Conservation (phyloP, 2,113 vertebrate species). For the Siphamia tubifer region DNA sequence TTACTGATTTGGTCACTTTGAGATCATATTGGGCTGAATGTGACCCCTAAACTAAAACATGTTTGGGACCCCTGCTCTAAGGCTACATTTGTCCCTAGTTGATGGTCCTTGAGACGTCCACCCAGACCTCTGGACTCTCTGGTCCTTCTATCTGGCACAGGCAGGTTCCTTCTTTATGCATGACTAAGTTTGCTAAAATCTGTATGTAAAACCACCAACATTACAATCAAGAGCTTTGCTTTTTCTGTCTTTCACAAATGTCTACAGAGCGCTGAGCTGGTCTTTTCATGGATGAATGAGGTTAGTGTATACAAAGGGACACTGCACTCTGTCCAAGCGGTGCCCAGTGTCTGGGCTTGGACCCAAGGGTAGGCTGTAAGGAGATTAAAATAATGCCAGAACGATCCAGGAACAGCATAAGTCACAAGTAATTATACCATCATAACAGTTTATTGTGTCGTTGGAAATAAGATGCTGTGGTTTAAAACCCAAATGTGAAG, state of each 20-base stretch:
- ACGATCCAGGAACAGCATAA: background rate
- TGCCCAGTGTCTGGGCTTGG: conserved; percentile 7
- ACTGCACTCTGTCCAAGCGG: background rate
- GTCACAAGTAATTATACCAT: background rate
- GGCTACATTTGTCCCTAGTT: too few species aligned
- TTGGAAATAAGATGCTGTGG: background rate
- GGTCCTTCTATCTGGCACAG: background rate
- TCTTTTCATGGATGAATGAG: conserved; percentile 11
- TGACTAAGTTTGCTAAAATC: background rate
- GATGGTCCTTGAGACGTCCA: too few species aligned
- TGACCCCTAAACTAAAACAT: too few species aligned
- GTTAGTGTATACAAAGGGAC: conserved; percentile 8
- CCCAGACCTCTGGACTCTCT: too few species aligned
- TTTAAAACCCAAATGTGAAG: background rate
- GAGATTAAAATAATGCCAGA: background rate
- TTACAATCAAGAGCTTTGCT: background rate
- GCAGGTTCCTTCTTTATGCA: background rate
- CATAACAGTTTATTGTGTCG: background rate
- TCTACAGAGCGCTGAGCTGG: conserved; percentile 1
- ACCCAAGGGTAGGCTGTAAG: background rate
- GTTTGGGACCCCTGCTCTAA: too few species aligned
- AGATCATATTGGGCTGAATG: too few species aligned
- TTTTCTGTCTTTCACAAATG: background rate
- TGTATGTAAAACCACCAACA: background rate
- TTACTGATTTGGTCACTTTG: too few species aligned